Evolutionary conservation across 2,797 vertebrate species (phyloP).

Genomic region (Paedocypris micromegethes): DNA sequence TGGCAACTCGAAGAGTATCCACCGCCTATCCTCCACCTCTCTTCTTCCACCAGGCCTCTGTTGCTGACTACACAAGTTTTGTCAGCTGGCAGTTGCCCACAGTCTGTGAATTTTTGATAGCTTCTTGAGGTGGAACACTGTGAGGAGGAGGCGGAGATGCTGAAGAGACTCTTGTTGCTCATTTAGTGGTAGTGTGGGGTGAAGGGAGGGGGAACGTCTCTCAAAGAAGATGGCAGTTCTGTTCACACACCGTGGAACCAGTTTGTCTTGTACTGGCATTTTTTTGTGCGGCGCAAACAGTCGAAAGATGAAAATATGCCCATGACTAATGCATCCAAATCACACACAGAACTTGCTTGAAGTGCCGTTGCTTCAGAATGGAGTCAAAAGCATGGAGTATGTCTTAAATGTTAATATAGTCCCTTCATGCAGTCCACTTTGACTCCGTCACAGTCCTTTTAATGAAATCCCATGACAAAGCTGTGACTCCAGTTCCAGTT

Average conservation of each 20-base stretch:
- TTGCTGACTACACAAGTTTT: conserved; percentile 77
- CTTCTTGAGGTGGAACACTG: conserved; percentile 60
- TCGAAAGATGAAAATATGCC: conserved; percentile 3
- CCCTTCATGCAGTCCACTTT: not conserved
- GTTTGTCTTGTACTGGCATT: conserved; percentile 48
- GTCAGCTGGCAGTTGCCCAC: conserved; percentile 68
- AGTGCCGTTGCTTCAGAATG: not conserved
- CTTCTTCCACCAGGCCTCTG: conserved; percentile 48
- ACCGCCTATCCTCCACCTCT: conserved; percentile 35
- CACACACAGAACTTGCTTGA: not conserved
- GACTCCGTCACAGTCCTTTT: not conserved
- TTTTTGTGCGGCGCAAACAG: conserved; percentile 18
- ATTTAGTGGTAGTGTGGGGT: conserved; percentile 15
- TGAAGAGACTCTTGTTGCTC: conserved; percentile 45
- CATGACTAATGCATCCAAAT: not conserved
- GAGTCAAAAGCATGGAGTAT: not conserved
- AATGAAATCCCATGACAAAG: conserved; percentile 22
- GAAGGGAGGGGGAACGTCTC: not conserved
- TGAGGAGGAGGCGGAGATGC: conserved; percentile 42
- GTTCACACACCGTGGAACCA: conserved; percentile 42
- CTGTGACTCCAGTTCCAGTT: conserved; percentile 22
- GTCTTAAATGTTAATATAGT: not conserved
- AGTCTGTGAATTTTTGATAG: conserved; percentile 63
- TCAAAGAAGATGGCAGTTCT: conserved; percentile 25
- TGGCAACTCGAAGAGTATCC: not conserved